A percentile compares a stretch with the other conserved stretches of the same genome.
Conservation (phyloP, 2,113 vertebrate species). For the Progne subis region DNA sequence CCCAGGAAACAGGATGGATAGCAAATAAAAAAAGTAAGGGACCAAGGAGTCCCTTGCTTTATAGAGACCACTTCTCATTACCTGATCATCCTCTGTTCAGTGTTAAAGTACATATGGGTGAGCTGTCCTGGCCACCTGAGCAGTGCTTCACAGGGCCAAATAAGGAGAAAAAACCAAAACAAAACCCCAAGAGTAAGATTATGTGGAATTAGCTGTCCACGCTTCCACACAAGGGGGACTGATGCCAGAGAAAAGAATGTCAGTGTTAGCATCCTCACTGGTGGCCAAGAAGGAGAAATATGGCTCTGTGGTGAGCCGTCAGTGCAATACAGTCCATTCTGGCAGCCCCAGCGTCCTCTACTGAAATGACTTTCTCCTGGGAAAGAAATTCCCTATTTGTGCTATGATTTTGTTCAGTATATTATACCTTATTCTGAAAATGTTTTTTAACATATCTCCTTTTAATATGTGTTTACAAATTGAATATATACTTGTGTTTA, state of each 20-base stretch:
- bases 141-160: not conserved
- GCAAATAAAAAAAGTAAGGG: not conserved
- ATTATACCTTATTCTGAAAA: not conserved
- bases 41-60: not conserved
- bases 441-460: not conserved
- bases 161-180: not conserved
- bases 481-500: not conserved
- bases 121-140: not conserved
- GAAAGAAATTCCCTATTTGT: not conserved
- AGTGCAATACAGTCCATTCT: not conserved
- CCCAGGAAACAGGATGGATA: not conserved
- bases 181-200: not conserved
- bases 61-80: not conserved
- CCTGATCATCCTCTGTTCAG: not conserved
- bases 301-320: not conserved
- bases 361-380: not conserved
- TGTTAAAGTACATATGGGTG: not conserved
- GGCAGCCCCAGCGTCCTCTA: not conserved
- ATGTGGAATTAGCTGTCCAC: not conserved
- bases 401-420: not conserved
- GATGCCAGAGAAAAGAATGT: not conserved
- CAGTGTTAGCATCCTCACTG: not conserved
- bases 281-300: not conserved
- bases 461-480: not conserved
- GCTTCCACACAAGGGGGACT: not conserved